These are phyloP conservation scores for Temnothorax rugatulus DNA, from an alignment of 2,888 invertebrate species.

Conservation along the genomic window DNA sequence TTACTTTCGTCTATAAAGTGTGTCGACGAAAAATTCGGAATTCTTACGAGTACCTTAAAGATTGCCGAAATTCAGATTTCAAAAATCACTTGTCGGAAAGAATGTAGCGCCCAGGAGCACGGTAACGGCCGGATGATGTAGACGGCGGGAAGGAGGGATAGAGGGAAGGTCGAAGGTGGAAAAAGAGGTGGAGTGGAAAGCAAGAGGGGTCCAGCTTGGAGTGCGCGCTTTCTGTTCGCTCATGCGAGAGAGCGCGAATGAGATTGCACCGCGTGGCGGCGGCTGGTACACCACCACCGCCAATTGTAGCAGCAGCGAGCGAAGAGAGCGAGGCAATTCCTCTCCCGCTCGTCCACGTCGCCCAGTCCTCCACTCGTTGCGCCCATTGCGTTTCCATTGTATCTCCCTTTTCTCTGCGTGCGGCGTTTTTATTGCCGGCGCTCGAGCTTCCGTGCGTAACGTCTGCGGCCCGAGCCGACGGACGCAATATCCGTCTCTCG, in stretches of 20 bases:
- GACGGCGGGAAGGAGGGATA: not conserved
- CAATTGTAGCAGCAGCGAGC: conserved; percentile 69
- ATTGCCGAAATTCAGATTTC: not conserved
- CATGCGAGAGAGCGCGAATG: conserved; percentile 82
- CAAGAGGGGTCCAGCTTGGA: conserved; percentile 65
- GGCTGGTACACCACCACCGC: conserved; percentile 69
- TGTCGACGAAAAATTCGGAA: not conserved
- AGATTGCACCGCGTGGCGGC: conserved; percentile 78
- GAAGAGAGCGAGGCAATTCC: conserved; percentile 61
- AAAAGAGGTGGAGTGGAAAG: conserved; percentile 69
- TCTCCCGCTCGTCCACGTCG: conserved; percentile 63
- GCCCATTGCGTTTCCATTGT: conserved; percentile 79
- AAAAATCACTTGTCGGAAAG: not conserved
- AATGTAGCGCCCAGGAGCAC: not conserved
- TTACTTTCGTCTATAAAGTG: not conserved
- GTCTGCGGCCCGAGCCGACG: conserved; percentile 62
- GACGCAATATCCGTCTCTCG: conserved; percentile 70
- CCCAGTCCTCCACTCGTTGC: conserved; percentile 76
- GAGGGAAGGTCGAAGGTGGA: conserved; percentile 55
- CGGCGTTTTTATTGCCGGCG: conserved; percentile 76
- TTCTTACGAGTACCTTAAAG: not conserved
- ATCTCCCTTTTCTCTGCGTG: conserved; percentile 71
- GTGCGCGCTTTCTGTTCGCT: conserved; percentile 72
- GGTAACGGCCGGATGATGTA: not conserved
- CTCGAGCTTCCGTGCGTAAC: conserved; percentile 66